Percentiles rank a stretch among this genome's conserved stretches.
These are phyloP conservation scores for Timema cristinae DNA, from an alignment of 2,888 invertebrate species.

Conservation along the genomic window DNA sequence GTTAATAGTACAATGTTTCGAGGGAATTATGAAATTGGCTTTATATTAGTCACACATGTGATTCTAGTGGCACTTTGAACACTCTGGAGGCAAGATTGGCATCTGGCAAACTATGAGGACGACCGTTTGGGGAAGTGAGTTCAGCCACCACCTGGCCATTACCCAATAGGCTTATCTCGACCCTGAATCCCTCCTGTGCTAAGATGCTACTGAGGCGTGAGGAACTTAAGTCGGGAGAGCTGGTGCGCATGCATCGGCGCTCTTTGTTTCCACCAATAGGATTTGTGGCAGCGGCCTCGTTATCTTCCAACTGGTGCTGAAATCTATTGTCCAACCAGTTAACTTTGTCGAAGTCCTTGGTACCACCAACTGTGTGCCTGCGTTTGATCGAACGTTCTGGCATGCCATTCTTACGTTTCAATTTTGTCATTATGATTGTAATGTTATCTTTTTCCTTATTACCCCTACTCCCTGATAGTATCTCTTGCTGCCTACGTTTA, in stretches of 20 bases:
- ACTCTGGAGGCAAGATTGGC: constrained; percentile 44
- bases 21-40: not conserved
- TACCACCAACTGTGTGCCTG: constrained; percentile 88
- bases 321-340: constrained; percentile 54
- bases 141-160: constrained; percentile 23
- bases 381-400: constrained; percentile 81
- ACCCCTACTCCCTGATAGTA: constrained; percentile 40
- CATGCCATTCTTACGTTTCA: constrained; percentile 71
- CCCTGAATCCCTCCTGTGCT: constrained; percentile 46
- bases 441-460: constrained; percentile 30
- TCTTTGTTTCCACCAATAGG: constrained; percentile 42
- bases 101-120: constrained; percentile 34
- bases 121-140: constrained; percentile 14
- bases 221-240: constrained; percentile 56
- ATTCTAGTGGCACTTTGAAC: constrained; percentile 55
- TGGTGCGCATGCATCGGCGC: constrained; percentile 53
- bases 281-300: constrained; percentile 25
- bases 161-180: constrained; percentile 50
- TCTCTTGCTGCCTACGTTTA: constrained; percentile 55
- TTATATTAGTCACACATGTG: constrained; percentile 48
- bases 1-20: too few relatives aligned
- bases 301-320: constrained; percentile 44
- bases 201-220: constrained; percentile 22
- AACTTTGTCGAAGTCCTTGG: constrained; percentile 75
- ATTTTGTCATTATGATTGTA: constrained; percentile 52